A percentile compares a stretch with the other conserved stretches of the same genome.
These are phyloP conservation scores for Marasmarcha lunaedactyla DNA, from an alignment of 2,888 invertebrate genomes.

Conservation along the genomic window DNA sequence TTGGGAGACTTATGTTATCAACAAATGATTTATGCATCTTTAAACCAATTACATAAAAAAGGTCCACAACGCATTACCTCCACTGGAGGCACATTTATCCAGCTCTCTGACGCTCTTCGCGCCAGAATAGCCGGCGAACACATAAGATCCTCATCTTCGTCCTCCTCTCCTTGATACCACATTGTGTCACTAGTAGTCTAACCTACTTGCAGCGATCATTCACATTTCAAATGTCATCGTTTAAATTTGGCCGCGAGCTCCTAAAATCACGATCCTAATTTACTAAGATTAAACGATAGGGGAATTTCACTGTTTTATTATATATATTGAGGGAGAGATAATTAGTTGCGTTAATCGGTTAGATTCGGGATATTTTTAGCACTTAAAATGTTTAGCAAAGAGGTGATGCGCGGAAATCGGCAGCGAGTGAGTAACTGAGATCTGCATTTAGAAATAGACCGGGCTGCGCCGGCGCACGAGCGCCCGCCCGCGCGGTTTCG, in stretches of 20 bases:
- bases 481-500: constrained; percentile 19
- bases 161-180: constrained; percentile 85
- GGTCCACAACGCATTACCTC: constrained; percentile 72
- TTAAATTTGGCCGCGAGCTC: not conserved
- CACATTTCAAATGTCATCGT: not conserved
- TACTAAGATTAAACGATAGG: not conserved
- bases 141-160: constrained; percentile 87
- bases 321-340: constrained; percentile 1
- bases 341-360: constrained; percentile 18
- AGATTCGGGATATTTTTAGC: constrained; percentile 25
- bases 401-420: constrained; percentile 61
- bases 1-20: too few relatives aligned
- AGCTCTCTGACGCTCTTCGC: constrained; percentile 87
- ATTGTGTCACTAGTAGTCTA: constrained; percentile 39
- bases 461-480: constrained; percentile 39
- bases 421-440: constrained; percentile 44
- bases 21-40: too few relatives aligned
- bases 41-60: too few relatives aligned
- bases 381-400: constrained; percentile 42
- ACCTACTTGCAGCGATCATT: constrained; percentile 4
- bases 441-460: constrained; percentile 69
- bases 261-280: not conserved
- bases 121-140: constrained; percentile 90
- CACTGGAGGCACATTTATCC: constrained; percentile 89
- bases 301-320: constrained; percentile 5